phyloP scores from a whole-genome alignment of 2,797 vertebrate species.

The Caiman crocodilus region DNA sequence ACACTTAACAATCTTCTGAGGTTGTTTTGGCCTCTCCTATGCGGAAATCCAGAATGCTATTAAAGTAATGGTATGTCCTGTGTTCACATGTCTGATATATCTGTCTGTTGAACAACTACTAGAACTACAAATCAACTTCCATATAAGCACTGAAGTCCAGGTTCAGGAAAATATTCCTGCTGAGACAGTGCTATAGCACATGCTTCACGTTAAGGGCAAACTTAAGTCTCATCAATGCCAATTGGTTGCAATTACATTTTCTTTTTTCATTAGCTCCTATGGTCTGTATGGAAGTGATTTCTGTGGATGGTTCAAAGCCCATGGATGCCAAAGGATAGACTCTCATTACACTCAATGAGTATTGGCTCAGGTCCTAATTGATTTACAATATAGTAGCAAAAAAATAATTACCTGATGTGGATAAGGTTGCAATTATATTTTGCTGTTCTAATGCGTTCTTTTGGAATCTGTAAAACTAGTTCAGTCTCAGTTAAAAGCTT shows the following conservation, averaged over 20 bases:
- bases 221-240: too few species aligned
- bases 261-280: neutral
- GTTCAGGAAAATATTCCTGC: neutral
- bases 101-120: neutral
- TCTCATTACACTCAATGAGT: neutral
- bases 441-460: neutral
- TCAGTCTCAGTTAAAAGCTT: conserved; percentile 13
- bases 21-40: neutral
- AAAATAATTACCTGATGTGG: neutral
- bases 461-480: conserved; percentile 28
- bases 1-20: neutral
- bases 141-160: neutral
- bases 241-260: neutral
- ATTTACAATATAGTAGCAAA: neutral
- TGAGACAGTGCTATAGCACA: neutral
- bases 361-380: neutral
- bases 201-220: too few species aligned
- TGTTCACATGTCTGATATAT: neutral
- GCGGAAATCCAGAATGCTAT: neutral
- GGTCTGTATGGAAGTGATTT: neutral
- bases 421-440: neutral
- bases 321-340: neutral
- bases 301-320: neutral
- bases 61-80: neutral
- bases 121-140: neutral